phyloP scores from a whole-genome alignment of 1,140 invertebrate genomes.

The Uloborus diversus region DNA sequence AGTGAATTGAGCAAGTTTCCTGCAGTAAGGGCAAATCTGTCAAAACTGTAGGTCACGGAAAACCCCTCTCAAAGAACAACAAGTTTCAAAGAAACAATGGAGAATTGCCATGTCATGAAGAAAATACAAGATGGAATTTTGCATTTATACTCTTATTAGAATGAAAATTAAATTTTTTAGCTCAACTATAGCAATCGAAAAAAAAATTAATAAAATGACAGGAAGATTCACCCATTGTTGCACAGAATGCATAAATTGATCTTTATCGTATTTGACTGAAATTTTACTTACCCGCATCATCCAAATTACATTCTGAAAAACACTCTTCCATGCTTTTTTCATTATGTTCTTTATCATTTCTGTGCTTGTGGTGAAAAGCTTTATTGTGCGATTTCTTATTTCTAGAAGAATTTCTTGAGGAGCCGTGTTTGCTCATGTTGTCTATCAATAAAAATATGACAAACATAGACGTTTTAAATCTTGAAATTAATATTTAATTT shows the following conservation, averaged over 20 bases:
- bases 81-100: too few relatives aligned
- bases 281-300: neutral
- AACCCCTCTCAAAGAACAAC: too few relatives aligned
- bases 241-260: neutral
- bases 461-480: neutral
- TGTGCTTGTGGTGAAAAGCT: constrained; percentile 1
- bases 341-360: neutral
- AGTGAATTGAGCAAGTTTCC: too few relatives aligned
- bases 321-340: neutral
- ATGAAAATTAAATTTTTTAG: too few relatives aligned
- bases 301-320: neutral
- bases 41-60: too few relatives aligned
- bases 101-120: too few relatives aligned
- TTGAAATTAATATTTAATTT: neutral
- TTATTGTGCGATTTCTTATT: neutral
- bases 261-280: neutral
- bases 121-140: too few relatives aligned
- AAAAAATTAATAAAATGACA: too few relatives aligned
- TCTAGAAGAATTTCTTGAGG: neutral
- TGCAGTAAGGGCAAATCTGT: too few relatives aligned
- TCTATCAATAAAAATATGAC: neutral
- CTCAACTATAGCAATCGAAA: too few relatives aligned
- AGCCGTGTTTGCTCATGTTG: constrained; percentile 7
- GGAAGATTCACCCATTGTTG: too few relatives aligned
- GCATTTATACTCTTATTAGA: too few relatives aligned